Evolutionary conservation across 2,113 vertebrate genomes (phyloP).

Genomic region (Athene cunicularia): DNA sequence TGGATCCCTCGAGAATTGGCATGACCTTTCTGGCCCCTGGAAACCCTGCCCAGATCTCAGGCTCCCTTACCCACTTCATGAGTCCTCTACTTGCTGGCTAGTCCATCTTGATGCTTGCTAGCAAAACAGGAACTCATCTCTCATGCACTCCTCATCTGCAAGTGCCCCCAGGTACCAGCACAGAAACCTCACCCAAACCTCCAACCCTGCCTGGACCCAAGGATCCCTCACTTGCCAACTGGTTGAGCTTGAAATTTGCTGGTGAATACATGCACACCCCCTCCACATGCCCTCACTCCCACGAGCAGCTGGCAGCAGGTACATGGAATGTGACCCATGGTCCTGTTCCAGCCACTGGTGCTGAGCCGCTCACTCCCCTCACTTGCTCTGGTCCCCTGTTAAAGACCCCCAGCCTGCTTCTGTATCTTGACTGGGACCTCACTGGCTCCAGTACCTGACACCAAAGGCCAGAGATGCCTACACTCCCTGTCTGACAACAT

Average conservation of each 20-base stretch:
- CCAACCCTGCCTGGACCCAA: neutral
- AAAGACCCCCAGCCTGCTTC: neutral
- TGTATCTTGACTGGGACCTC: neutral
- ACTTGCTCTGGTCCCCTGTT: rapidly evolving
- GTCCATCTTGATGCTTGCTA: neutral
- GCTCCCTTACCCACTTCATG: neutral
- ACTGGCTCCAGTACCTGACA: neutral
- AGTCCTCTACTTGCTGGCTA: too few species aligned
- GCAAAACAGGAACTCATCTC: neutral
- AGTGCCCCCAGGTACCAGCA: neutral
- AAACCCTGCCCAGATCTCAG: neutral
- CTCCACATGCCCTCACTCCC: rapidly evolving
- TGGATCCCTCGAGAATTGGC: rapidly evolving
- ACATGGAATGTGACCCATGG: neutral
- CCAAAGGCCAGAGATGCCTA: rapidly evolving
- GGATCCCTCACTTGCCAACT: neutral
- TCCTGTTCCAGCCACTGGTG: neutral
- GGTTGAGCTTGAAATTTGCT: neutral
- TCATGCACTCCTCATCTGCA: neutral
- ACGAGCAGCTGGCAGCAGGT: neutral
- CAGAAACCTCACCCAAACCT: too few species aligned
- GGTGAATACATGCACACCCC: neutral
- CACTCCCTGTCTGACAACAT: neutral
- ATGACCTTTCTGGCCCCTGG: neutral
- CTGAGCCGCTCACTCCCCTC: neutral